These are phyloP conservation scores for Stenodema calcarata DNA, from an alignment of 2,888 invertebrate genomes.

Conservation along the genomic window DNA sequence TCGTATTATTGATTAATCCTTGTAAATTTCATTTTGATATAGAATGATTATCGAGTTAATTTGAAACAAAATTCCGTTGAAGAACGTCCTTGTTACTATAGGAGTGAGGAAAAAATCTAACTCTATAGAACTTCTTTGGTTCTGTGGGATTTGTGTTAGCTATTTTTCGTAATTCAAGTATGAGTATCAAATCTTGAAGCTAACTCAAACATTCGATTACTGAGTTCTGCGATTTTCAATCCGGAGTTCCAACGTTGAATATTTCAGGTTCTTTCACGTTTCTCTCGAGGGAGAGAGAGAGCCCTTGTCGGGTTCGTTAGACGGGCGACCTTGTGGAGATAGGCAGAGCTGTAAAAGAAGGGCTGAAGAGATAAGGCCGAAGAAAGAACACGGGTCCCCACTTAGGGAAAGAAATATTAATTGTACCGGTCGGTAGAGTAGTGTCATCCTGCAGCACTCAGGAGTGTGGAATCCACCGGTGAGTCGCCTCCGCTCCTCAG, in stretches of 20 bases:
- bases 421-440: background rate
- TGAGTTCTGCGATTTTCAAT: background rate
- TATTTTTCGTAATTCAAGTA: no score
- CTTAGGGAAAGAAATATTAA: conserved; percentile 23
- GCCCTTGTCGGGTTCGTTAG: background rate
- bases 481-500: no score
- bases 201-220: background rate
- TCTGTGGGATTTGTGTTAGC: no score
- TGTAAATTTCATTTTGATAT: no score
- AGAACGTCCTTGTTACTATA: no score
- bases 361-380: conserved; percentile 2
- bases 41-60: no score
- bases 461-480: background rate
- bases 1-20: no score
- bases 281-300: background rate
- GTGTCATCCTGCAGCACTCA: background rate
- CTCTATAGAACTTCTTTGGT: no score
- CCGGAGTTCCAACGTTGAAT: background rate
- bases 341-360: conserved; percentile 11
- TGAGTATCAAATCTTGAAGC: no score
- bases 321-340: background rate
- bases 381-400: conserved; percentile 7
- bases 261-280: background rate
- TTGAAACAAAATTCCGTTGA: no score
- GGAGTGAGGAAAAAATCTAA: no score